Base-by-base conservation (phyloP, 2,888 invertebrate species). In the Mesoligia furuncula region DNA sequence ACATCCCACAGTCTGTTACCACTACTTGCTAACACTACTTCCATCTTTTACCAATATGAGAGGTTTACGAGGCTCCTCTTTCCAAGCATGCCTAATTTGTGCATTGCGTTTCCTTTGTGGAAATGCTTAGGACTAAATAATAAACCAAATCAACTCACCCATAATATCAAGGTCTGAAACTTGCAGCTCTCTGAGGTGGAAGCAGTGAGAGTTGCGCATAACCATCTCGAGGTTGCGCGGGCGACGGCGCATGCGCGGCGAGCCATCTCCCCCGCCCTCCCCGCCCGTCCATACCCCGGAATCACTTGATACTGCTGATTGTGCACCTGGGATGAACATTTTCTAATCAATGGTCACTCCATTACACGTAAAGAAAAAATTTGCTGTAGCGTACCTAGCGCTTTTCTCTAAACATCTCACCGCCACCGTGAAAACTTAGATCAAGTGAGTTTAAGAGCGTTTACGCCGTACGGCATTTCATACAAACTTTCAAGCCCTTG, bases 161-260 rank as follows among this genome's bases (percentile, higher is more conserved):
- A 97, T 96, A 75, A 97, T 96, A 90, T 97, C 97, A 27, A 97
- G 90, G 82, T 97, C 97, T 36, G 93, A 92, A 79, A 94, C 94
- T 83, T 96, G 96, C 70, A 98, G 94, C 90, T 98, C 98, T 48
- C 98, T 95, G 5, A 98, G 97, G 86, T 98, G 98, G 93, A 98
- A 98, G 86, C 97, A 98, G 90, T 98, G 98, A 0, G 98, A 96
- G 67, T 98, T 98, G 62, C 97, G 97, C 94, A 98, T 97, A 57
- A 98, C 97, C 97, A 98, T 98, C 93, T 98, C 98, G 64, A 98
- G 94, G 91, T 98, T 98, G 71, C 98, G 96, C 0, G 98, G 97
- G 81, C 98, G 97, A 13, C 97, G 94, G 31, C 95, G 94, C 68
- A 94, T 90, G 80, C 91, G 92, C 11, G 96, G 96, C 0, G 96